Evolutionary conservation across 2,113 vertebrate species (phyloP).

Genomic region (Stegastes partitus): DNA sequence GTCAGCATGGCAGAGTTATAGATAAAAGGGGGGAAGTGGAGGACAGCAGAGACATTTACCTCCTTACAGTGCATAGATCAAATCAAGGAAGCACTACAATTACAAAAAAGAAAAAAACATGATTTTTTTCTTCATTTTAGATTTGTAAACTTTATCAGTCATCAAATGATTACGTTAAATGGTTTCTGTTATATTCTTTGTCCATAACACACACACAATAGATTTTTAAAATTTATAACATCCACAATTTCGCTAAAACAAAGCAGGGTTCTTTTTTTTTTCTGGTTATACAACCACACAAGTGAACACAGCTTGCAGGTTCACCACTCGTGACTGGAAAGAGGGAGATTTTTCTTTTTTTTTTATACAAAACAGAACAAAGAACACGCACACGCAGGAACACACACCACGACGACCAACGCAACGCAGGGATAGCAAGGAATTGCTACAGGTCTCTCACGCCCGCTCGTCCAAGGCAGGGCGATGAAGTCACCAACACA

Average conservation of each 20-base stretch:
- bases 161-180: conserved; percentile 79
- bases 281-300: conserved; percentile 60
- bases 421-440: conserved; percentile 81
- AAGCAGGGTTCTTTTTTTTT: conserved; percentile 67
- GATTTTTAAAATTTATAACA: conserved; percentile 77
- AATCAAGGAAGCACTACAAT: conserved; percentile 97
- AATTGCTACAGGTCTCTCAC: conserved; percentile 78
- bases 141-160: conserved; percentile 88
- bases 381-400: conserved; percentile 79
- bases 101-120: conserved; percentile 80
- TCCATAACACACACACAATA: conserved; percentile 77
- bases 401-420: conserved; percentile 87
- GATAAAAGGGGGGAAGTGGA: conserved; percentile 56
- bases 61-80: conserved; percentile 99
- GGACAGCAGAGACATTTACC: conserved; percentile 83
- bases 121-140: conserved; percentile 81
- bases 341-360: conserved; percentile 30
- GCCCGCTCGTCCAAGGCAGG: conserved; percentile 81
- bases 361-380: conserved; percentile 67
- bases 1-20: conserved; percentile 58
- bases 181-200: conserved; percentile 74
- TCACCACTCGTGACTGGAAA: conserved; percentile 74
- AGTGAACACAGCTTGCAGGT: conserved; percentile 87
- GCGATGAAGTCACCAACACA: conserved; percentile 89
- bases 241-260: conserved; percentile 82